phyloP scores from a whole-genome alignment of 2,113 vertebrate genomes.

The Poicephalus gulielmi region DNA sequence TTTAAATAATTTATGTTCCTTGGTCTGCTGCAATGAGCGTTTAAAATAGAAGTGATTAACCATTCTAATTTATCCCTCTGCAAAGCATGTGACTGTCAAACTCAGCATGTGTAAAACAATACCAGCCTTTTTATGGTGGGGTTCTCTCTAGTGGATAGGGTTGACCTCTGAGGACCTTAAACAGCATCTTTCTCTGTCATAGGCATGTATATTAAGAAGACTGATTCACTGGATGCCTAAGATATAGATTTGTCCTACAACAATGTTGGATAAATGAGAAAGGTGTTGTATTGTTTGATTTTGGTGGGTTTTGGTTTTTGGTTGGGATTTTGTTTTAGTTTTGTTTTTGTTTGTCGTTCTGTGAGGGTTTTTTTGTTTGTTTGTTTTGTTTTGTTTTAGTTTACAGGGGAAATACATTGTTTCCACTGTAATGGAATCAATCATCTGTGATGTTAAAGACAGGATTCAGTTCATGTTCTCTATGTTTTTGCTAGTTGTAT shows the following conservation, averaged over 20 bases:
- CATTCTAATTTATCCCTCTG: not conserved
- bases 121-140: not conserved
- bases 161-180: not conserved
- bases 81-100: not conserved
- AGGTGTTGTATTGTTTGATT: not conserved
- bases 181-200: not conserved
- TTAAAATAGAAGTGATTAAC: not conserved
- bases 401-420: not conserved
- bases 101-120: not conserved
- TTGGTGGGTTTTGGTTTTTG: not conserved
- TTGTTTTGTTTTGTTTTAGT: not conserved
- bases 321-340: too few species aligned
- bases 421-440: not conserved
- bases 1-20: not conserved
- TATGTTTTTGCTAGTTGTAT: not conserved
- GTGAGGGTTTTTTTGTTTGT: not conserved
- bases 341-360: not conserved
- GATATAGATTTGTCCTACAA: not conserved
- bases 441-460: not conserved
- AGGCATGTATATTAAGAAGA: not conserved
- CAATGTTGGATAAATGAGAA: not conserved
- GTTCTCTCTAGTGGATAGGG: not conserved
- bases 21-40: not conserved
- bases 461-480: not conserved
- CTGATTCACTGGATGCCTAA: not conserved